Evolutionary conservation across 2,888 invertebrate species (phyloP), one percentile per base, ranked within the genome.

Genomic region (Lasioglossum malachurum): DNA sequence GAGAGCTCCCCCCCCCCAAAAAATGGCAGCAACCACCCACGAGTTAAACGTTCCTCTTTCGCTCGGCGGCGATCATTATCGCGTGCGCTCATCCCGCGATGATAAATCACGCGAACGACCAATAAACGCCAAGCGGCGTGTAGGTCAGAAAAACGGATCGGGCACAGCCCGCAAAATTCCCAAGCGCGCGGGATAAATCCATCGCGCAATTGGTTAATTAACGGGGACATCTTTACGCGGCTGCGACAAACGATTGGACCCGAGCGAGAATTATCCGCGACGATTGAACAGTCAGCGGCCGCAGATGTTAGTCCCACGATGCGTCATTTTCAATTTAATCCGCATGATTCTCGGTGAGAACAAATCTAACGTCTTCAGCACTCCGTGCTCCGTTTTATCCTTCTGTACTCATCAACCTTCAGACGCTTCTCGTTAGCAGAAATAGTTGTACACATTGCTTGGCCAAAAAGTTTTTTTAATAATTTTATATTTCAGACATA

Each of bases 161-260:
- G 87, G 88, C 84, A 72, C 69, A 57, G 75, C 78, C 85, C 87
- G 86, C 82, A 90, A 90, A 84, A 73, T 88, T 89, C 87, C 84
- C 86, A 86, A 60, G 83, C 82, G 80, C 72, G 76, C 76, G 80
- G 89, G 91, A 93, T 93, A 93, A 93, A 94, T 93, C 91, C 87
- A 85, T 91, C 88, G 91, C 87, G 90, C 91, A 91, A 94, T 93
- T 90, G 92, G 92, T 93, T 92, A 92, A 93, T 93, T 93, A 92
- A 89, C 80, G 31, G 53, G 14, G 67, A 53, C 60, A 82, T 60
- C 79, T 84, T 67, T 60, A 74, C 64, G 57, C 67, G 69, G 41
- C 57, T 72, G 77, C 71, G 78, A 31, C 82, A 49, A 87, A 78
- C 76, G 87, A 88, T 86, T 67, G 79, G 71, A 31, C 41, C n/a